A percentile compares a stretch with the other conserved stretches of the same genome.
phyloP scores from a whole-genome alignment of 1,140 invertebrate species.

The Latrodectus geometricus region DNA sequence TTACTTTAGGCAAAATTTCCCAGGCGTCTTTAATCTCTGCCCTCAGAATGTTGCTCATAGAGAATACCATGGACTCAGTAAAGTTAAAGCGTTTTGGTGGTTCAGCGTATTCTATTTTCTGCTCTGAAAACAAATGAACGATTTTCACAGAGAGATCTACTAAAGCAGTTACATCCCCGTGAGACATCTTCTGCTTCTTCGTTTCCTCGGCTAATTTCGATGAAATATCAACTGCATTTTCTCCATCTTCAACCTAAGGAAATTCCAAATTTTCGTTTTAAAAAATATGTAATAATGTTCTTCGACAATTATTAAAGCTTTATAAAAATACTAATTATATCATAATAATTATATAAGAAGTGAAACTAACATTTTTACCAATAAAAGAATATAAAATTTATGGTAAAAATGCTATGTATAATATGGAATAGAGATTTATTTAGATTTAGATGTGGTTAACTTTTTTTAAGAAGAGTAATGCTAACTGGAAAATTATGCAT shows the following conservation, averaged over 20 bases:
- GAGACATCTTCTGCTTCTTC: not conserved
- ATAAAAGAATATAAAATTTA: too few species aligned
- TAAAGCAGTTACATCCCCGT: slow-evolving; percentile 41
- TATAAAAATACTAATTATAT: too few species aligned
- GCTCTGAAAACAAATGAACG: not conserved
- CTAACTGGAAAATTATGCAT: too few species aligned
- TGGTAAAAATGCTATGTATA: too few species aligned
- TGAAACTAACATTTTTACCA: too few species aligned
- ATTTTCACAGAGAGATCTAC: slow-evolving; percentile 23
- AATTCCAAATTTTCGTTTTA: not conserved
- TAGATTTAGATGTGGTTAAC: too few species aligned
- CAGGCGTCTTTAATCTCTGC: slow-evolving; percentile 31
- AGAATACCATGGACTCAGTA: slow-evolving; percentile 24
- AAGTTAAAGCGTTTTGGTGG: not conserved
- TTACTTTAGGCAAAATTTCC: slow-evolving; percentile 32
- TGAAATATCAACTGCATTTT: slow-evolving; percentile 27
- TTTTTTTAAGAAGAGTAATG: too few species aligned
- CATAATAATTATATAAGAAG: too few species aligned
- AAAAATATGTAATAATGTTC: too few species aligned
- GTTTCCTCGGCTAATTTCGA: slow-evolving; percentile 25
- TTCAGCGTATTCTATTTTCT: not conserved
- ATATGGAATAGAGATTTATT: too few species aligned
- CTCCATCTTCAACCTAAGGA: slow-evolving; percentile 1
- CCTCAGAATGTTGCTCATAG: slow-evolving; percentile 38
- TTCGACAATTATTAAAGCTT: too few species aligned